These are phyloP conservation scores for Danaus chrysippus DNA, from an alignment of 2,888 invertebrate species.

Conservation along the genomic window DNA sequence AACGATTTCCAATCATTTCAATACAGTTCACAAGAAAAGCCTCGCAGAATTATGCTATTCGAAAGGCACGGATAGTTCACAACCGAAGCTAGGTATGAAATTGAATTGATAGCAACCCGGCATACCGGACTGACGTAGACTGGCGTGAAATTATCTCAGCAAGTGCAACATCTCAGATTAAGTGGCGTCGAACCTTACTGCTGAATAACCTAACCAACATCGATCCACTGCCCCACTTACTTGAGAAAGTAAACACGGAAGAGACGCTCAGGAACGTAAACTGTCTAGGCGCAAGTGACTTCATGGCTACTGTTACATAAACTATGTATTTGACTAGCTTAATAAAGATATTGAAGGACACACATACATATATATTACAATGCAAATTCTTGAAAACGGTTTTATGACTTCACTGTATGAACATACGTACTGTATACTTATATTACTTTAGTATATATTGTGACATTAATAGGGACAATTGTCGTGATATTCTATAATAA, in stretches of 20 bases:
- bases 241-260: conserved; percentile 44
- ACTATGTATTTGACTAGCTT: background rate
- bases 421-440: too few species aligned
- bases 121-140: conserved; percentile 37
- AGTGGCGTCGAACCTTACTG: conserved; percentile 50
- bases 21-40: conserved; percentile 17
- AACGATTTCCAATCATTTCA: background rate
- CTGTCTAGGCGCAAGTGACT: conserved; percentile 5
- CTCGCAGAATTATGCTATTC: conserved; percentile 23
- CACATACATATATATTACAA: background rate
- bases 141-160: conserved; percentile 62
- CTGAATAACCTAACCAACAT: conserved; percentile 44
- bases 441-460: too few species aligned
- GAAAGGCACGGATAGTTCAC: conserved; percentile 28
- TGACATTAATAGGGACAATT: too few species aligned
- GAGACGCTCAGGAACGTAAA: conserved; percentile 10
- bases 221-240: conserved; percentile 54
- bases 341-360: background rate
- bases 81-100: conserved; percentile 54
- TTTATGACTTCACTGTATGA: too few species aligned
- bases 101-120: conserved; percentile 55
- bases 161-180: conserved; percentile 63
- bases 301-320: background rate
- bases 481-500: too few species aligned
- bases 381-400: background rate